Percentiles rank a stretch among this genome's conserved stretches.
phyloP scores from a whole-genome alignment of 2,113 vertebrate genomes.

The Colius striatus region DNA sequence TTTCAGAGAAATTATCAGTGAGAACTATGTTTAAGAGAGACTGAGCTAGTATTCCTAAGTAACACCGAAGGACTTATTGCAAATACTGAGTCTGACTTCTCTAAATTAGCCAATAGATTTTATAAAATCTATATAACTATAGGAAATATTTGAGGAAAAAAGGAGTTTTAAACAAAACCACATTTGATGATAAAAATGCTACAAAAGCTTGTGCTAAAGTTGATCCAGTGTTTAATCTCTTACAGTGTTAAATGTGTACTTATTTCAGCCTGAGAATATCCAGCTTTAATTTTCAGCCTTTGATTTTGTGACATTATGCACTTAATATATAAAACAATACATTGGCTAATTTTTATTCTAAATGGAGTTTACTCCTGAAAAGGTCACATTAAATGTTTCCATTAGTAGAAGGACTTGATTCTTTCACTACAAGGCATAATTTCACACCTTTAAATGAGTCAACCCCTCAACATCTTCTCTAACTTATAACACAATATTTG shows the following conservation, averaged over 20 bases:
- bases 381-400: not conserved
- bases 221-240: not conserved
- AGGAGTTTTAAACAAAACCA: not conserved
- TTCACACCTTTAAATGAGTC: not conserved
- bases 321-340: not conserved
- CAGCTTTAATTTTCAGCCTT: not conserved
- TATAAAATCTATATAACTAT: not conserved
- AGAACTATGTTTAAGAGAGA: not conserved
- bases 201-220: not conserved
- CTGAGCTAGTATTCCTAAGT: not conserved
- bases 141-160: not conserved
- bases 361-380: not conserved
- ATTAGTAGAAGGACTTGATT: not conserved
- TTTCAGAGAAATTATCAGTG: not conserved
- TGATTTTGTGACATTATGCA: not conserved
- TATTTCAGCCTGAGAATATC: not conserved
- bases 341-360: not conserved
- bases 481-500: not conserved
- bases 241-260: not conserved
- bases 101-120: not conserved
- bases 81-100: not conserved
- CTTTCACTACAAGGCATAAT: not conserved
- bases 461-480: not conserved
- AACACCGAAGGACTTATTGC: not conserved
- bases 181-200: not conserved